Evolutionary conservation across 2,113 vertebrate species (phyloP).

Genomic region (Sardina pilchardus): DNA sequence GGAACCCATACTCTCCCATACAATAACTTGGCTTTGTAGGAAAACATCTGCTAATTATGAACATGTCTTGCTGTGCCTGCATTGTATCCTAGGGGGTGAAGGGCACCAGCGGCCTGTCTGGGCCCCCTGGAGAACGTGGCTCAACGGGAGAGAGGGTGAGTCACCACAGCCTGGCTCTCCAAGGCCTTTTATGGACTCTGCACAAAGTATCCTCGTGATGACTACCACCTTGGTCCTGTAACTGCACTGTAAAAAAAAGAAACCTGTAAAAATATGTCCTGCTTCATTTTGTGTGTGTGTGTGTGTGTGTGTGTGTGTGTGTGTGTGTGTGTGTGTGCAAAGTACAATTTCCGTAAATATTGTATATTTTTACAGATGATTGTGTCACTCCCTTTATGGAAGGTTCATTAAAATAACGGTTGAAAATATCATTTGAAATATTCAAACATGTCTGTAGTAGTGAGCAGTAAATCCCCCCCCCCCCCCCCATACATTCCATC

Average conservation of each 20-base stretch:
- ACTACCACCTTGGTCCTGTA: background rate
- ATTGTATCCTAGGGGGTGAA: constrained; percentile 26
- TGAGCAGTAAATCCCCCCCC: too few relatives aligned
- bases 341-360: too few relatives aligned
- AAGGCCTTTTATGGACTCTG: background rate
- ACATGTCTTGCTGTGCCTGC: background rate
- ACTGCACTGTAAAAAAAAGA: background rate
- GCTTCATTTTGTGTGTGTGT: too few relatives aligned
- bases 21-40: background rate
- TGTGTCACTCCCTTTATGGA: too few relatives aligned
- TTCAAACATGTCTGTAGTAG: too few relatives aligned
- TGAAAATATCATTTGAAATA: too few relatives aligned
- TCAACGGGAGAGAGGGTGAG: constrained; percentile 46
- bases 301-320: too few relatives aligned
- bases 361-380: too few relatives aligned
- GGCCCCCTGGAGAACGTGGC: constrained; percentile 40
- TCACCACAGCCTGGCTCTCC: background rate
- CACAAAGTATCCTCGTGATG: background rate
- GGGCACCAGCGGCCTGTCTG: constrained; percentile 29
- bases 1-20: background rate
- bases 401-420: too few relatives aligned
- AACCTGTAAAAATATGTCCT: background rate
- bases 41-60: background rate
- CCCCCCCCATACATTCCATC: background rate
- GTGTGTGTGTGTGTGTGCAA: too few relatives aligned